Evolutionary conservation across 2,113 vertebrate genomes (phyloP).

Genomic region (Labeo rohita): DNA sequence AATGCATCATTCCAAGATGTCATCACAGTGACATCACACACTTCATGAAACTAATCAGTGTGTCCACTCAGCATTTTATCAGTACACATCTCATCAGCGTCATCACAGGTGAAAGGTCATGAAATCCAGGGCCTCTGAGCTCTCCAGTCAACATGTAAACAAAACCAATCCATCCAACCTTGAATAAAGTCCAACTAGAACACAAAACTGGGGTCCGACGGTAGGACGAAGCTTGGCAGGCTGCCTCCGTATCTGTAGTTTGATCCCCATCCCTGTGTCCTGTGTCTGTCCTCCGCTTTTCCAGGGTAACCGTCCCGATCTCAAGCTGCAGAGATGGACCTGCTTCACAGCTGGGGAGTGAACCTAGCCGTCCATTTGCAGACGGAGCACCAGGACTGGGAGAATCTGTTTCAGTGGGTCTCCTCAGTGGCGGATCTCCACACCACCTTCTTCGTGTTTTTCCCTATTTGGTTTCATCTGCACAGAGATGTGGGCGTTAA

Average conservation of each 20-base stretch:
- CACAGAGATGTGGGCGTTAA: constrained; percentile 79
- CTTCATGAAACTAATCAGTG: constrained; percentile 17
- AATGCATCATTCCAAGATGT: not conserved
- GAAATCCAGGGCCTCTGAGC: constrained; percentile 58
- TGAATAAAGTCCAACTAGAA: constrained; percentile 77
- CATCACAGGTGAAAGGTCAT: constrained; percentile 65
- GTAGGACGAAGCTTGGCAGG: not conserved
- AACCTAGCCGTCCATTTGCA: constrained; percentile 82
- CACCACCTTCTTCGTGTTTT: constrained; percentile 88
- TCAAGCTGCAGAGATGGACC: constrained; percentile 76
- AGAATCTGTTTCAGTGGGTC: constrained; percentile 87
- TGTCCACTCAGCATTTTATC: constrained; percentile 40
- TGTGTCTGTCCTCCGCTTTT: not conserved
- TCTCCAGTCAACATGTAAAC: constrained; percentile 68
- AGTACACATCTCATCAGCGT: constrained; percentile 35
- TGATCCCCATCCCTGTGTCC: not conserved
- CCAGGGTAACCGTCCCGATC: constrained; percentile 60
- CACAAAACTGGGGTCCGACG: constrained; percentile 40
- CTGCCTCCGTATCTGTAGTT: not conserved
- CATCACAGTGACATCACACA: constrained; percentile 24
- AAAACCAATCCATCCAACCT: constrained; percentile 64
- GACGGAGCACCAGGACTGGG: constrained; percentile 75
- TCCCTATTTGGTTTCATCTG: constrained; percentile 93
- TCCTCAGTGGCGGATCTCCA: constrained; percentile 88
- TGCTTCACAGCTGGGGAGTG: constrained; percentile 85